phyloP scores from a whole-genome alignment of 30 jellyfish, hydroid and myxozoan species.

The Pseudorhiza aurosa region DNA sequence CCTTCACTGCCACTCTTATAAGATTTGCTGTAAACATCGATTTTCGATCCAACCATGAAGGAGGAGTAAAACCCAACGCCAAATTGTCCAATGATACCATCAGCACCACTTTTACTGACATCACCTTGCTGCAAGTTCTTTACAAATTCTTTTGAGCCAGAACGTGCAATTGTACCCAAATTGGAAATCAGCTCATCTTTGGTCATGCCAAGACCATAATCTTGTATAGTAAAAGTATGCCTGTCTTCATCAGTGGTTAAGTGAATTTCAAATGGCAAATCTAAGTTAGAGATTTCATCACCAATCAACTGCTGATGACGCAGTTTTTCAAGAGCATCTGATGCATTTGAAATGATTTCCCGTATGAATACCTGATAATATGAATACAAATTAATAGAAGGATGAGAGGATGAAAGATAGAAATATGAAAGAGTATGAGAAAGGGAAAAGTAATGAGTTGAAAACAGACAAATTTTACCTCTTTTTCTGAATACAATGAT shows the following conservation, averaged over 20 bases:
- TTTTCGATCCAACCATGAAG: slow-evolving; percentile 87
- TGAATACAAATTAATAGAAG: too few species aligned
- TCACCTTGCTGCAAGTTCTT: slow-evolving; percentile 50
- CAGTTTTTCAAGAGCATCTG: slow-evolving; percentile 92
- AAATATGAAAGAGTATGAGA: too few species aligned
- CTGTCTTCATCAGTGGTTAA: slow-evolving; percentile 91
- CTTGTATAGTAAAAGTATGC: slow-evolving; percentile 84
- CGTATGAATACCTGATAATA: slow-evolving; percentile 92
- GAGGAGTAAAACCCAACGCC: slow-evolving; percentile 96
- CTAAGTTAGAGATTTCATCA: slow-evolving; percentile 66
- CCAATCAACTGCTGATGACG: slow-evolving; percentile 86
- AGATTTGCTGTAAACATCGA: slow-evolving; percentile 93
- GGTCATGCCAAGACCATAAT: slow-evolving; percentile 91
- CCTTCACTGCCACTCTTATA: slow-evolving; percentile 73
- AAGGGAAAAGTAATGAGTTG: too few species aligned
- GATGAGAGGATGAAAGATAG: too few species aligned
- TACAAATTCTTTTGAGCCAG: slow-evolving; percentile 93
- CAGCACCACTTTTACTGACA: slow-evolving; percentile 42
- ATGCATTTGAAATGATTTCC: slow-evolving; percentile 88
- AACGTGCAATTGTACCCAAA: slow-evolving; percentile 93
- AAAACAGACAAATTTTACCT: too few species aligned
- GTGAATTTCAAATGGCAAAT: slow-evolving; percentile 87
- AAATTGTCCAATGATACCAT: slow-evolving; percentile 90
- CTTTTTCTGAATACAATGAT: slow-evolving; percentile 91
- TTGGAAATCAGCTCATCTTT: slow-evolving; percentile 82